These are phyloP conservation scores for Mirounga angustirostris DNA, from an alignment of 2,113 vertebrate species.

Conservation along the genomic window DNA sequence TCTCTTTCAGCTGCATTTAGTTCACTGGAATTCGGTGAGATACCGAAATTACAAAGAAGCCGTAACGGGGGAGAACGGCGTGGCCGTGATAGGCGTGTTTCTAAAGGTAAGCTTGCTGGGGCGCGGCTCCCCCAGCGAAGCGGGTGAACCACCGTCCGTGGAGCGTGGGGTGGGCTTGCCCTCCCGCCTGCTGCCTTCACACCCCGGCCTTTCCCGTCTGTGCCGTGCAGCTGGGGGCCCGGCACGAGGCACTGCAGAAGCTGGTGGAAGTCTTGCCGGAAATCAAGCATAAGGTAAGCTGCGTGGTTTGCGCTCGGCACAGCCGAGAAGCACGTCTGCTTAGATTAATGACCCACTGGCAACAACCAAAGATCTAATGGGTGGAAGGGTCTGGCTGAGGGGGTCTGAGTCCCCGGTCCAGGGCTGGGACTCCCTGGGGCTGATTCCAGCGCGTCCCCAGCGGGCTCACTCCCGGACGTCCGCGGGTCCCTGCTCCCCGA, in stretches of 20 bases:
- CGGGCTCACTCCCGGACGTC: not conserved
- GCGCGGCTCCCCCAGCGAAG: fast-evolving
- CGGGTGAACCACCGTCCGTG: fast-evolving
- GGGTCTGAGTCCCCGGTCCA: fast-evolving
- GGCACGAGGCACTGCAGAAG: constrained; percentile 93
- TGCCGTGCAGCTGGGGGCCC: constrained; percentile 91
- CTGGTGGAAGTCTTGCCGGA: constrained; percentile 94
- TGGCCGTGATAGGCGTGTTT: constrained; percentile 96
- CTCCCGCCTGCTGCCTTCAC: not conserved
- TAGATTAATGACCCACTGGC: fast-evolving
- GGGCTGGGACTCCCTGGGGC: fast-evolving
- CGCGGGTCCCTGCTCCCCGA: fast-evolving
- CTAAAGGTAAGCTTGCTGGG: constrained; percentile 90
- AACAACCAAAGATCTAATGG: fast-evolving
- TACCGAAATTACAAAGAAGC: constrained; percentile 94
- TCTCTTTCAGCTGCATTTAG: constrained; percentile 93
- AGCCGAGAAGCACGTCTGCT: not conserved
- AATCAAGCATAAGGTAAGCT: constrained; percentile 94
- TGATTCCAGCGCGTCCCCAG: fast-evolving
- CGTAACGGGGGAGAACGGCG: constrained; percentile 92
- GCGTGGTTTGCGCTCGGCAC: fast-evolving
- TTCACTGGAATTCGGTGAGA: constrained; percentile 96
- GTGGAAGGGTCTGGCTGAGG: fast-evolving
- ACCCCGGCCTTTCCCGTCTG: fast-evolving
- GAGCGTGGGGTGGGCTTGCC: fast-evolving